Base-by-base conservation (phyloP, 2,888 invertebrate species). In the Hesperia comma region DNA sequence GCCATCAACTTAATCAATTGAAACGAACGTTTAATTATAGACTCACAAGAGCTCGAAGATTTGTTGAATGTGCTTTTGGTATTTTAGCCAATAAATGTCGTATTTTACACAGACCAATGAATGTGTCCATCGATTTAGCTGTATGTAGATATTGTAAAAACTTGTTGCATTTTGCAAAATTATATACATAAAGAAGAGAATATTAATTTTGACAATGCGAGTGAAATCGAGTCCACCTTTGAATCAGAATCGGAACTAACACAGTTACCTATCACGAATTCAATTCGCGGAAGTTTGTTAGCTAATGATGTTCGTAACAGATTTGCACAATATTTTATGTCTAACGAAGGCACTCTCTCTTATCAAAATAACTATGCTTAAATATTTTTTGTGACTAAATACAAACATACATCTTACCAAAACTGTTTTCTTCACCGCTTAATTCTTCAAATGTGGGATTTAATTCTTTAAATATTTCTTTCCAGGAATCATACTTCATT, bases 51-150 rank as follows among this genome's bases (percentile, higher is more conserved):
- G 75, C 75, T 54, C 71, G 75, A 72, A 68, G 74, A 61, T 72
- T 69, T 63, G 74, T 75, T 61, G 75, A 76, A 72, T 74, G 72
- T 66, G 66, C 69, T 37, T 76, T 75, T 72, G 74, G 73, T n/a
- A 76, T 76, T 68, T 67, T 75, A 69, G 63, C 72, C 68, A 75
- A 73, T 70, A 73, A 74, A 67, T 74, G 71, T 72, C 61, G 72
- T 57, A 72, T 74, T 69, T 73, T 73, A 56, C 72, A 72, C 61
- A 68, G 71, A 63, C 72, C 73, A 69, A 49, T 74, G 51, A 71
- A 74, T 70, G 71, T 69, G 54, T 68, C 62, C 53, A 66, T 67
- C 54, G 68, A 71, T 69, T 68, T 69, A 41, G 68, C 71, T n/a
- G n/a, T n/a, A n/a, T 57, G 71, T 69, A 54, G 63, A 69, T 64